Percentiles rank a stretch among this genome's conserved stretches.
Evolutionary conservation across 2,113 vertebrate species (phyloP).

Genomic region (Vulpes vulpes): DNA sequence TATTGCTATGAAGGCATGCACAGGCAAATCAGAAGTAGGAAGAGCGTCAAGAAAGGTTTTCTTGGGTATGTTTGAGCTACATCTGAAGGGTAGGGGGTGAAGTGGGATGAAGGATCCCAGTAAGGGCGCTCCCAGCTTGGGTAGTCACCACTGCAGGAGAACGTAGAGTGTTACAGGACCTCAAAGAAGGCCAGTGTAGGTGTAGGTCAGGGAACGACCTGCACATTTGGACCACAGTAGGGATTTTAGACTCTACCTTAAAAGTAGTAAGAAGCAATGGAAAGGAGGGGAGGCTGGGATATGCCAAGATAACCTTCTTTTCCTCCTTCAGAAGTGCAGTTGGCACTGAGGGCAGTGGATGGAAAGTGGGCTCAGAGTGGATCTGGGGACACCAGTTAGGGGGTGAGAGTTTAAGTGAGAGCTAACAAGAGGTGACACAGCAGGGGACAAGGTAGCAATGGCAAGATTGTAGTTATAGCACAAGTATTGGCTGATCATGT

Average conservation of each 20-base stretch:
- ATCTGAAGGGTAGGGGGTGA: background rate
- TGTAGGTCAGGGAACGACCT: background rate
- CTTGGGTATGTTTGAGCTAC: background rate
- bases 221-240: background rate
- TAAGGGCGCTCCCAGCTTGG: background rate
- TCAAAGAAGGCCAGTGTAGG: background rate
- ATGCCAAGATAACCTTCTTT: background rate
- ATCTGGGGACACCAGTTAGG: background rate
- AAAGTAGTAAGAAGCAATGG: background rate
- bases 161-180: background rate
- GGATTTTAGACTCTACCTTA: background rate
- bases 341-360: background rate
- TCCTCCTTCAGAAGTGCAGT: background rate
- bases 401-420: background rate
- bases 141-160: background rate
- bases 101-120: background rate
- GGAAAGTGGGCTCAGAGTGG: background rate
- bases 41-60: background rate
- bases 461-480: rapidly evolving
- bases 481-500: background rate
- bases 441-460: rapidly evolving
- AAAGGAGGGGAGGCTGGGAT: background rate
- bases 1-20: background rate
- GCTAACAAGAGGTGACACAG: rapidly evolving
- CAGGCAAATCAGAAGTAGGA: background rate